phyloP scores from a whole-genome alignment of 2,113 vertebrate genomes.

The Ochotona princeps region DNA sequence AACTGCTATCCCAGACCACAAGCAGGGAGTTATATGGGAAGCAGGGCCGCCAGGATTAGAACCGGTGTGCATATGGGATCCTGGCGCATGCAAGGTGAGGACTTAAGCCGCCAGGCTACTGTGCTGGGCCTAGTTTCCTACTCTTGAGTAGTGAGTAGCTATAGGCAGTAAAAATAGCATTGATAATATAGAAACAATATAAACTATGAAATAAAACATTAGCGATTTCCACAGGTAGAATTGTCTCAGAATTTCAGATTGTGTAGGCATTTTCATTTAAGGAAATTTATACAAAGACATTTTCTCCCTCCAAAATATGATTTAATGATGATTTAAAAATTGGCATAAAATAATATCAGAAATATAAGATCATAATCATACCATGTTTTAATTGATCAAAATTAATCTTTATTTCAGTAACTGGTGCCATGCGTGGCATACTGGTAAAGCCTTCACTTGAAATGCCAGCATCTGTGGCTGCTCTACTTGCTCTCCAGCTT shows the following conservation, averaged over 20 bases:
- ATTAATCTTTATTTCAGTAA: neutral
- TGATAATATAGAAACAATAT: neutral
- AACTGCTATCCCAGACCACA: too few species aligned
- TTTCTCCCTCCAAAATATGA: neutral
- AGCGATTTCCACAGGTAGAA: neutral
- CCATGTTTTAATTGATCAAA: neutral
- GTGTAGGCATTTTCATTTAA: neutral
- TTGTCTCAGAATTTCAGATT: neutral
- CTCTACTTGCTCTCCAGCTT: too few species aligned
- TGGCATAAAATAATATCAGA: neutral
- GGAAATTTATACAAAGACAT: neutral
- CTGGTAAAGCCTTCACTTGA: too few species aligned
- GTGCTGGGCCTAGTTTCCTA: neutral
- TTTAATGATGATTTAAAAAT: neutral
- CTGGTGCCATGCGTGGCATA: too few species aligned
- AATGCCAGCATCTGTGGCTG: too few species aligned
- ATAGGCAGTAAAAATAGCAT: neutral
- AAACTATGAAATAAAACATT: neutral
- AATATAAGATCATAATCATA: constrained; percentile 34
- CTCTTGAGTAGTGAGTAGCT: neutral
- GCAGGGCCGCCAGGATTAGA: too few species aligned
- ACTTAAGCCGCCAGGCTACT: too few species aligned
- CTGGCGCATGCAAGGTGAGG: too few species aligned
- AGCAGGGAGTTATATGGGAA: too few species aligned
- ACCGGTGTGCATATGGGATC: too few species aligned